These are phyloP conservation scores for Pasiphila rectangulata DNA, from an alignment of 2,888 invertebrate genomes.

Conservation along the genomic window DNA sequence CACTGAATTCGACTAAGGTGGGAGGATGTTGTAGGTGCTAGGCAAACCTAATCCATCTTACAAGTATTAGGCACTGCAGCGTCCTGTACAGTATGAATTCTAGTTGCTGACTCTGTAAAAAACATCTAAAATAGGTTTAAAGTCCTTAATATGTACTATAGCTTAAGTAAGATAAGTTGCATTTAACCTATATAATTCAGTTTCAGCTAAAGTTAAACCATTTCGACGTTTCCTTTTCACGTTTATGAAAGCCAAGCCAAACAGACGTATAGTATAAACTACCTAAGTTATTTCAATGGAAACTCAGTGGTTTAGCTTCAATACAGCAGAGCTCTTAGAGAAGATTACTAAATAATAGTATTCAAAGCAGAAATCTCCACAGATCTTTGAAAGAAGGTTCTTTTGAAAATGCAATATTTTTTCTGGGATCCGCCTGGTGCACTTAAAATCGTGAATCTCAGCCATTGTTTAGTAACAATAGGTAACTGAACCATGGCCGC, in stretches of 20 bases:
- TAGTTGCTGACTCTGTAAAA: no score
- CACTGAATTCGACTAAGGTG: no score
- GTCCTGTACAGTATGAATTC: no score
- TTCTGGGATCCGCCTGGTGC: conserved; percentile 36
- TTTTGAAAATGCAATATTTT: conserved; percentile 17
- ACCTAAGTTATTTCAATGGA: not conserved
- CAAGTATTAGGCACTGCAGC: no score
- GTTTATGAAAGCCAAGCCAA: conserved; percentile 1
- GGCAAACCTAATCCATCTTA: no score
- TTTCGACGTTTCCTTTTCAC: conserved; percentile 5
- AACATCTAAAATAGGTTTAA: no score
- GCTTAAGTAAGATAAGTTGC: no score
- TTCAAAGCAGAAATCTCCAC: not conserved
- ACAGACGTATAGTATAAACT: conserved; percentile 6
- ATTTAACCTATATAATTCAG: no score
- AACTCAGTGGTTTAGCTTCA: conserved; percentile 10
- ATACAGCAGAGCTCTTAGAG: conserved; percentile 8
- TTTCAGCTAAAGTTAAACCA: no score
- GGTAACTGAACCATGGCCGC: conserved; percentile 64
- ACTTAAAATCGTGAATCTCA: conserved; percentile 64
- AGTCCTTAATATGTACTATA: no score
- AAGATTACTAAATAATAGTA: conserved; percentile 4
- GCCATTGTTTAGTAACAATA: conserved; percentile 70
- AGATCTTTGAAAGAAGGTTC: conserved; percentile 7
- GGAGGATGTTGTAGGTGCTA: no score